Evolutionary conservation across 2,888 invertebrate species (phyloP).

Genomic region (Drosophila incognita): DNA sequence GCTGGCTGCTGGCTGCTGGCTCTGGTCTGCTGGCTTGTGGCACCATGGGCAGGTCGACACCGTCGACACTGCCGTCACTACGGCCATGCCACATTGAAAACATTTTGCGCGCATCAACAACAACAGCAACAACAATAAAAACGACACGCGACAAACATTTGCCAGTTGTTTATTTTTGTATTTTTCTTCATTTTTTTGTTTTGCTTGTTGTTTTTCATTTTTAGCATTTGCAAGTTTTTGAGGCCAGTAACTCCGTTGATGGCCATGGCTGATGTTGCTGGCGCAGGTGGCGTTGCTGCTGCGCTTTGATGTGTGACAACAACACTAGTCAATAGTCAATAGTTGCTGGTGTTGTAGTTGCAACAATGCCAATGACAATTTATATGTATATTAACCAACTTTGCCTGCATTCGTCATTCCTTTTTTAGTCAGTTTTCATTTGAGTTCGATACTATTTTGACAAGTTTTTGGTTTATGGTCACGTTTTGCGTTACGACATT

Average conservation of each 20-base stretch:
- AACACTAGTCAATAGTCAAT: slow-evolving; percentile 63
- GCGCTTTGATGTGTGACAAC: slow-evolving; percentile 78
- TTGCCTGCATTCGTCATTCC: slow-evolving; percentile 15
- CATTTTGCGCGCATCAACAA: slow-evolving; percentile 71
- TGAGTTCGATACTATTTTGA: slow-evolving; percentile 48
- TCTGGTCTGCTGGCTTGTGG: slow-evolving; percentile 9
- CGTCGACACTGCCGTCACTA: slow-evolving; percentile 30
- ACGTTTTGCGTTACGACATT: slow-evolving; percentile 57
- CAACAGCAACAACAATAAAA: slow-evolving; percentile 30
- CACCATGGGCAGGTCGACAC: slow-evolving; percentile 39
- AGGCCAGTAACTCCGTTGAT: slow-evolving; percentile 78
- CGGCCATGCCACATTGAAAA: slow-evolving; percentile 63
- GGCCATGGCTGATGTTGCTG: slow-evolving; percentile 62
- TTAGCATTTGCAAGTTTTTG: slow-evolving; percentile 77
- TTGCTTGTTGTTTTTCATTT: slow-evolving; percentile 34
- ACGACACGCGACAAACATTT: slow-evolving; percentile 71
- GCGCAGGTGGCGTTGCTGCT: slow-evolving; percentile 48
- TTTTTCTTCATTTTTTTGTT: slow-evolving; percentile 12
- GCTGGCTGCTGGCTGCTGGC: slow-evolving; percentile 1
- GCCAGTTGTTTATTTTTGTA: slow-evolving; percentile 45
- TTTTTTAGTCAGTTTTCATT: slow-evolving; percentile 13
- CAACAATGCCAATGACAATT: slow-evolving; percentile 66
- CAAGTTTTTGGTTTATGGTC: slow-evolving; percentile 62
- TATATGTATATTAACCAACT: slow-evolving; percentile 61
- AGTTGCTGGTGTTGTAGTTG: slow-evolving; percentile 11